Percentiles rank a stretch among this genome's conserved stretches.
Evolutionary conservation across 37 sponge, comb jelly and placozoan species (phyloP).

Genomic region (Hexactinellida sp.): DNA sequence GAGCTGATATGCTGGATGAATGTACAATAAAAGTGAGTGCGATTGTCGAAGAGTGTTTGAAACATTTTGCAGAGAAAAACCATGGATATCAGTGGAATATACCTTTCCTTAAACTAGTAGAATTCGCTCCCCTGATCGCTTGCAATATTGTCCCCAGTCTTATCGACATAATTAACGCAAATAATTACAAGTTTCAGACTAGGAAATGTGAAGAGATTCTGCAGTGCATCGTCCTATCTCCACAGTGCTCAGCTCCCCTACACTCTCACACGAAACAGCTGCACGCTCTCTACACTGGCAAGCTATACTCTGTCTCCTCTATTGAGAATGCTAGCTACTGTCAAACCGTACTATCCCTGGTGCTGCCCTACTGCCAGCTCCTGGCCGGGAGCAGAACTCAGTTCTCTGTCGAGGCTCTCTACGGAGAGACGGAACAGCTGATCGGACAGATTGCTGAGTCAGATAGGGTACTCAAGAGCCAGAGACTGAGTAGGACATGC

Average conservation of each 20-base stretch:
- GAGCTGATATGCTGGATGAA: not conserved
- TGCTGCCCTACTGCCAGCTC: not conserved
- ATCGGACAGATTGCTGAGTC: not conserved
- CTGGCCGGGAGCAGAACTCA: not conserved
- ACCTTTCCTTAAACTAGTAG: not conserved
- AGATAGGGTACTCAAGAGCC: not conserved
- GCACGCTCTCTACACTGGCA: not conserved
- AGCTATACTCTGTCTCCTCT: not conserved
- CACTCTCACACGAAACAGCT: not conserved
- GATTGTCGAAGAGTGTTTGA: not conserved
- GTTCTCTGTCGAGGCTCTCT: not conserved
- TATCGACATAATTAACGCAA: not conserved
- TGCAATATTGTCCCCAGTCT: not conserved
- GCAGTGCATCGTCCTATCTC: not conserved
- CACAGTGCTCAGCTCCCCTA: not conserved
- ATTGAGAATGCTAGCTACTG: not conserved
- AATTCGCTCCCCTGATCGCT: not conserved
- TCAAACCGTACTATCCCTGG: not conserved
- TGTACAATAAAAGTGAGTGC: not conserved
- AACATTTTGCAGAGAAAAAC: not conserved
- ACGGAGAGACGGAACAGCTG: not conserved
- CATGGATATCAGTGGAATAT: conserved; percentile 3
- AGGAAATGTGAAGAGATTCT: conserved; percentile 4
- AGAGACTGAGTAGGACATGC: not conserved
- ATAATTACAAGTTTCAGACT: not conserved